Evolutionary conservation across 2,888 invertebrate genomes (phyloP).

Genomic region (Sialis fuliginosa): DNA sequence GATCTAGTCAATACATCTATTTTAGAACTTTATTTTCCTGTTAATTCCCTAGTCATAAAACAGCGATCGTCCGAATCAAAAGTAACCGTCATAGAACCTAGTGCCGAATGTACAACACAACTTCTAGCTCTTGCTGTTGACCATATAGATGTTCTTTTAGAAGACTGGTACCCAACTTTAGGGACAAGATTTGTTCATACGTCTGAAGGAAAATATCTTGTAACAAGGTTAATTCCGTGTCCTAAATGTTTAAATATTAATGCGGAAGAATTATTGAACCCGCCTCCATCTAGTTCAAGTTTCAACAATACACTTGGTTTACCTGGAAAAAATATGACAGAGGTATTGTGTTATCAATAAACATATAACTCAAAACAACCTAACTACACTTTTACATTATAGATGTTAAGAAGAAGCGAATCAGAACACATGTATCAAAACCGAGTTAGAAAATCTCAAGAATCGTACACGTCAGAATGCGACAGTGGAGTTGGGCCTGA

Average conservation of each 20-base stretch:
- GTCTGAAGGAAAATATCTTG: slow-evolving; percentile 85
- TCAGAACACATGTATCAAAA: slow-evolving; percentile 6
- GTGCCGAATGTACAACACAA: slow-evolving; percentile 61
- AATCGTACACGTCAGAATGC: slow-evolving; percentile 63
- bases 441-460: slow-evolving; percentile 35
- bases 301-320: slow-evolving; percentile 13
- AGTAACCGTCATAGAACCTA: slow-evolving; percentile 54
- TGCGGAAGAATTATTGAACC: slow-evolving; percentile 18
- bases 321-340: slow-evolving; percentile 11
- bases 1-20: slow-evolving; percentile 66
- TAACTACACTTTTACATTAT: not conserved
- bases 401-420: slow-evolving; percentile 24
- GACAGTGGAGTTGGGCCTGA: slow-evolving; percentile 81
- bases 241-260: slow-evolving; percentile 57
- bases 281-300: slow-evolving; percentile 6
- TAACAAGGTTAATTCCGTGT: slow-evolving; percentile 86
- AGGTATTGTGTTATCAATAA: slow-evolving; percentile 13
- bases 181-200: slow-evolving; percentile 97
- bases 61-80: slow-evolving; percentile 21
- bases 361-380: not conserved
- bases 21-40: slow-evolving; percentile 70
- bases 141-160: slow-evolving; percentile 86
- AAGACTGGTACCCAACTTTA: slow-evolving; percentile 96
- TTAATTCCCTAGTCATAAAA: slow-evolving; percentile 41
- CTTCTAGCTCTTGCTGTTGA: slow-evolving; percentile 79